These are phyloP conservation scores for Oxystoma pomonae DNA, from an alignment of 2,888 invertebrate species.

Conservation along the genomic window DNA sequence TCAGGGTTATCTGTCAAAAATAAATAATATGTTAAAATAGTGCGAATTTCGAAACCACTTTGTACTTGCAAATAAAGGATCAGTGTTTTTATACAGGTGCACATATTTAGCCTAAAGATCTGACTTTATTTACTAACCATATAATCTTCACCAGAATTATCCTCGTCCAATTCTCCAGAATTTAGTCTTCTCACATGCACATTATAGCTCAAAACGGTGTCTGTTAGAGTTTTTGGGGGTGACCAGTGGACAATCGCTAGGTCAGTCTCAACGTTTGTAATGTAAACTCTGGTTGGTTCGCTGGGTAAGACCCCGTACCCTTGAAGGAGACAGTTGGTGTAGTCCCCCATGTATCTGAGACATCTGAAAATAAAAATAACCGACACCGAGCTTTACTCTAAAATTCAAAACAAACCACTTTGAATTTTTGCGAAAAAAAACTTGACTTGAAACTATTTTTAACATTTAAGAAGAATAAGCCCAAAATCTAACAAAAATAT, in stretches of 20 bases:
- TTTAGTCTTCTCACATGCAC: slow-evolving; percentile 44
- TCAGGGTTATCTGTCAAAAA: no score
- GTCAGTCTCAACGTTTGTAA: slow-evolving; percentile 69
- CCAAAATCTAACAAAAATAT: no score
- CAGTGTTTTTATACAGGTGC: no score
- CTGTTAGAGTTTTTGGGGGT: slow-evolving; percentile 63
- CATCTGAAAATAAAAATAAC: slow-evolving; percentile 51
- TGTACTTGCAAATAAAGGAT: no score
- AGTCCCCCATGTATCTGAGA: slow-evolving; percentile 75
- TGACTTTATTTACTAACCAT: no score
- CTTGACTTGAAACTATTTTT: no score
- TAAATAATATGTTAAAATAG: no score
- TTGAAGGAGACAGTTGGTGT: slow-evolving; percentile 77
- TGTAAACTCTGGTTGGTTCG: slow-evolving; percentile 63
- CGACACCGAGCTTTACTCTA: background rate
- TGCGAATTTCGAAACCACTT: no score
- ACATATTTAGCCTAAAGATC: no score
- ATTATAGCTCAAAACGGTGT: slow-evolving; percentile 59
- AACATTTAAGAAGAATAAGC: no score
- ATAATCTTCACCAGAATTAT: slow-evolving; percentile 44
- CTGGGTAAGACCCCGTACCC: slow-evolving; percentile 81
- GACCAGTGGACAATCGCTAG: slow-evolving; percentile 79
- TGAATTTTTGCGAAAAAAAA: no score
- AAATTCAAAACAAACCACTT: no score
- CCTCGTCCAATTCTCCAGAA: slow-evolving; percentile 34